Evolutionary conservation across 2,797 vertebrate species (phyloP).

Genomic region (Salmo trutta): DNA sequence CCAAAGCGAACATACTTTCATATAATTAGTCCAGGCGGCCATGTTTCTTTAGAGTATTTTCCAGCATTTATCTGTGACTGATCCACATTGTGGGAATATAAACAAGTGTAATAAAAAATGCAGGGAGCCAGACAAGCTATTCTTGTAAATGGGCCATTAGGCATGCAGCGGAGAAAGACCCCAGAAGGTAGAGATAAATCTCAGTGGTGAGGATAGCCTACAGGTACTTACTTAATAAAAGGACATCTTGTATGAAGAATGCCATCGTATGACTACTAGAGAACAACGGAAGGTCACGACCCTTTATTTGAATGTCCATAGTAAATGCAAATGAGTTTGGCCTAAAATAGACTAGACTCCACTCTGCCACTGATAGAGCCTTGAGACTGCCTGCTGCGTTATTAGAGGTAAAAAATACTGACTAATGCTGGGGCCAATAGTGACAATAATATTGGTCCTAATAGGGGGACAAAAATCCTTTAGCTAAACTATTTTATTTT

Average conservation of each 20-base stretch:
- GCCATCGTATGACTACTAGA: slow-evolving; percentile 24
- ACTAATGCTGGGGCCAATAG: background rate
- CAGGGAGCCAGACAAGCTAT: slow-evolving; percentile 35
- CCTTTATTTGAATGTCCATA: slow-evolving; percentile 48
- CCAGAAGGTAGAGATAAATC: slow-evolving; percentile 50
- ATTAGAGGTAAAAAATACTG: background rate
- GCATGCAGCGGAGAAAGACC: slow-evolving; percentile 35
- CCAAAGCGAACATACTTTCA: background rate
- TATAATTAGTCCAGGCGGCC: background rate
- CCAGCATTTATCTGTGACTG: background rate
- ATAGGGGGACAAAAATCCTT: background rate
- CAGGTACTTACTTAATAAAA: slow-evolving; percentile 59
- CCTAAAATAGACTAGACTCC: slow-evolving; percentile 37
- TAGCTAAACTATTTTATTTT: background rate
- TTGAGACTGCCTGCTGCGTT: background rate
- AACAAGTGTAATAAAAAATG: slow-evolving; percentile 47
- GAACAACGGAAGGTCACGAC: slow-evolving; percentile 41
- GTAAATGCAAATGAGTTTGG: slow-evolving; percentile 49
- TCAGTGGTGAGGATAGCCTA: slow-evolving; percentile 46
- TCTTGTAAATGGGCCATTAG: slow-evolving; percentile 60
- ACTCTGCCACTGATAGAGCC: slow-evolving; percentile 14
- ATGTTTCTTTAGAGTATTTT: background rate
- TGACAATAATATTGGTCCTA: background rate
- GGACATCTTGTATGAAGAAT: slow-evolving; percentile 57
- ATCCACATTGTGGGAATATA: slow-evolving; percentile 34